Conservation (phyloP, 2,113 vertebrate species). For the Scortum barcoo region DNA sequence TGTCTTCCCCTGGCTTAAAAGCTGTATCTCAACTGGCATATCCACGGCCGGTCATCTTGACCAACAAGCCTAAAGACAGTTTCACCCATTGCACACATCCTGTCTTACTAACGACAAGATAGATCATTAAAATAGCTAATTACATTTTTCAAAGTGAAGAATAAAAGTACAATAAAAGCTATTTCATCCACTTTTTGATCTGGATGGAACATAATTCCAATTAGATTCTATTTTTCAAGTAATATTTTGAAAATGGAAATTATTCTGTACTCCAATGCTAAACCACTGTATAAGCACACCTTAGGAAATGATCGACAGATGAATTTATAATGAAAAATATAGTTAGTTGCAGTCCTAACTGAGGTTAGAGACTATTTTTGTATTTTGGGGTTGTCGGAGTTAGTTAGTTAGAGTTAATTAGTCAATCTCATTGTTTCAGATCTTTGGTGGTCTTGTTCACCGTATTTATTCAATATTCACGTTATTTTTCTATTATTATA, state of each 20-base stretch:
- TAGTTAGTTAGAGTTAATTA: no score
- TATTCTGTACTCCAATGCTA: not conserved
- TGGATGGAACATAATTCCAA: no score
- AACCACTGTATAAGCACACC: not conserved
- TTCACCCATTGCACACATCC: not conserved
- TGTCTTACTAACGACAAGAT: not conserved
- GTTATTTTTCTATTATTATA: not conserved
- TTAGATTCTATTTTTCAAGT: not conserved
- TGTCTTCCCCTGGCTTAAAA: not conserved
- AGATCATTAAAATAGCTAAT: not conserved
- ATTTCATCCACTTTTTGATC: no score
- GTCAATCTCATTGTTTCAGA: not conserved
- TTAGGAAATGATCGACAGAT: no score
- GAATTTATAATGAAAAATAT: no score
- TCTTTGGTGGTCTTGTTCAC: not conserved
- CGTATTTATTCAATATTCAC: not conserved
- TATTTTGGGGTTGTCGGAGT: no score
- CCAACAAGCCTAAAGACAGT: not conserved
- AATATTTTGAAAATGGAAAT: not conserved
- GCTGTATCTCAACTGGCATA: not conserved
- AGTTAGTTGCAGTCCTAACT: no score
- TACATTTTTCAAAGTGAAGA: not conserved
- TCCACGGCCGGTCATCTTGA: not conserved
- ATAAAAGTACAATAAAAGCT: no score
- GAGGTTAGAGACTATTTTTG: no score